Evolutionary conservation across 30 jellyfish, hydroid and myxozoan genomes (phyloP), one percentile per base, ranked within the genome.

Genomic region (Aurelia sp.): DNA sequence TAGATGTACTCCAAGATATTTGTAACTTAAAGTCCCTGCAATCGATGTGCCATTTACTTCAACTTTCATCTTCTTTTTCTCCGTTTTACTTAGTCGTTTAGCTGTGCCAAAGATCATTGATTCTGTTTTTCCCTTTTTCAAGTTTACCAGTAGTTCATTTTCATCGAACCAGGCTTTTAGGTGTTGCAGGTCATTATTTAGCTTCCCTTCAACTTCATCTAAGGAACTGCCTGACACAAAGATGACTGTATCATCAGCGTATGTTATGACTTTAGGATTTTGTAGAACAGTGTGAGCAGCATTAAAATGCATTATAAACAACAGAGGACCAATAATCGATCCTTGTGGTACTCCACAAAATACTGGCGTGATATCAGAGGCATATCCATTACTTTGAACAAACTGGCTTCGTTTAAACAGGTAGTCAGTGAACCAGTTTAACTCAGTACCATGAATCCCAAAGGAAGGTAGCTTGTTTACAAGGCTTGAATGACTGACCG

Each of bases 231-330:
- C 44, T 27, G 96, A 52, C 78, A 57, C 57, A 71, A 53, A 86
- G 19, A 86, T 59, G 37, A 86, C 96, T 66, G 96, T 86, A 67
- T 86, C 96, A 76, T 76, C 96, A n/a, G 96, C 85, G 57, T 61
- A 86, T 13, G 85, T 86, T 23, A 86, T 74, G 72, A 75, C 58
- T 67, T 74, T 68, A 62, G 85, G 31, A 41, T 75, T 67, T 16
- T 66, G 44, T 74, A 63, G 90, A 59, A 68, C 86, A 41, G 52
- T 84, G 55, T 74, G 75, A 23, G 86, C 94, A 8, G 70, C 85
- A 66, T 84, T 73, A 33, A 84, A 65, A 55, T 84, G 88, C 66
- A 84, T 76, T 73, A 66, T 37, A 57, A 72, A 84, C 61, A 84
- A 47, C 73, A 84, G 71, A 62, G 83, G 88, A 68, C 94, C 88